Evolutionary conservation across 2,797 vertebrate species (phyloP).

Genomic region (Huso huso): DNA sequence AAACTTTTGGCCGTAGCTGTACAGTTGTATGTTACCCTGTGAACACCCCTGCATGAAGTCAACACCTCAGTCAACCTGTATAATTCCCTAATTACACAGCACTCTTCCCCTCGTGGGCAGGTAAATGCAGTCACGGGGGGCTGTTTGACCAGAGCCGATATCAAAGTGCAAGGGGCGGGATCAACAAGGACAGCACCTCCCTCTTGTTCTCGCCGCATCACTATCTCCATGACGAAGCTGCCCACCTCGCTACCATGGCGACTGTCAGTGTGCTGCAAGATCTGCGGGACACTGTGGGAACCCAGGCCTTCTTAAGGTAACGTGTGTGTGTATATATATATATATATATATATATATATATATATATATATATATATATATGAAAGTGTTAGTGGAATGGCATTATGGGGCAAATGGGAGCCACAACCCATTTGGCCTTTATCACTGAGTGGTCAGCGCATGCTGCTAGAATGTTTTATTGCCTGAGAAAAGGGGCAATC

Average conservation of each 20-base stretch:
- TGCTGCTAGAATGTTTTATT: too few relatives aligned
- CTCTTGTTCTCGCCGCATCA: constrained; percentile 76
- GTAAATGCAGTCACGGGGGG: constrained; percentile 82
- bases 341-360: too few relatives aligned
- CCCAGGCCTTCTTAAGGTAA: constrained; percentile 62
- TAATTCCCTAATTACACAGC: background rate
- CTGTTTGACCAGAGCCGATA: constrained; percentile 65
- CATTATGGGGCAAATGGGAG: too few relatives aligned
- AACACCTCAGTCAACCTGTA: too few relatives aligned
- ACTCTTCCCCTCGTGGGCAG: constrained; percentile 35
- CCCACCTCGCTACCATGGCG: constrained; percentile 60
- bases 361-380: too few relatives aligned
- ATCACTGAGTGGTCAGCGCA: too few relatives aligned
- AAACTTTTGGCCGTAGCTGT: too few relatives aligned
- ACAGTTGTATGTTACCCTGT: too few relatives aligned
- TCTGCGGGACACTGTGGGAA: constrained; percentile 60
- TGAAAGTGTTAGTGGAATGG: too few relatives aligned
- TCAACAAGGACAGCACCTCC: constrained; percentile 79
- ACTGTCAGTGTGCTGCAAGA: constrained; percentile 62
- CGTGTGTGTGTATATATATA: background rate
- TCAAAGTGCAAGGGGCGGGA: constrained; percentile 64
- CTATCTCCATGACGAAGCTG: constrained; percentile 63
- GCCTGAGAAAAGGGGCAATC: too few relatives aligned
- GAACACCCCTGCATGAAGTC: too few relatives aligned
- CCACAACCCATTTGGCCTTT: too few relatives aligned